Evolutionary conservation across 2,888 invertebrate species (phyloP), one percentile per base, ranked within the genome.

Genomic region (Drosophila cognata): DNA sequence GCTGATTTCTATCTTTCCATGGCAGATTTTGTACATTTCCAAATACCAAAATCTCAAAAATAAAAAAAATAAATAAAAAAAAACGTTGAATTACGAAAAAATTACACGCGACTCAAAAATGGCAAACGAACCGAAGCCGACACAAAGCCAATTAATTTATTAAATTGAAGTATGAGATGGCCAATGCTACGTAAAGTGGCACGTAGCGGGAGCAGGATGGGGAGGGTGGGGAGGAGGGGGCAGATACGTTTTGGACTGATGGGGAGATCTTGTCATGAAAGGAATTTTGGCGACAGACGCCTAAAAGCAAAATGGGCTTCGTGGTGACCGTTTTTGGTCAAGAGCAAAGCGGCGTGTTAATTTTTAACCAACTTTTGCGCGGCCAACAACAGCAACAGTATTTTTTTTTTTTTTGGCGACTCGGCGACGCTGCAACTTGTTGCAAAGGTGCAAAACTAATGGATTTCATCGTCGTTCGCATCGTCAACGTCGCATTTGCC

Each of bases 131-230:
- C 72, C 67, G 82, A 75, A 89, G 78, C 80, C 84, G 80, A 78
- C 85, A 82, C 89, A 84, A 91, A 92, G 92, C 92, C 92, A 92
- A 92, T 92, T 92, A 92, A 92, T 92, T 92, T 92, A 92, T 92
- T 92, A 92, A 92, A 92, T 92, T 92, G 91, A 92, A 91, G 92
- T 91, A 87, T 91, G 89, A 79, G 79, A 67, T 77, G 79, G 63
- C 73, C 79, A 79, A 66, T 77, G 74, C 57, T 61, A 48, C 41
- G 50, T 28, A 65, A 75, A 75, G 71, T 67, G 74, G 81, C 58
- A 65, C 61, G 67, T 16, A 18, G 51, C 35, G 13, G 10, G 52
- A 7, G 2, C 5, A 1, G 18, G 31, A 13, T 25, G 25, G 8
- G 18, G 46, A 18, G 2, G 43, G 29, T 8, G 38, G 16, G 2